These are phyloP conservation scores for Drosophila mojavensis DNA, from an alignment of 1,140 invertebrate genomes.

Conservation along the genomic window DNA sequence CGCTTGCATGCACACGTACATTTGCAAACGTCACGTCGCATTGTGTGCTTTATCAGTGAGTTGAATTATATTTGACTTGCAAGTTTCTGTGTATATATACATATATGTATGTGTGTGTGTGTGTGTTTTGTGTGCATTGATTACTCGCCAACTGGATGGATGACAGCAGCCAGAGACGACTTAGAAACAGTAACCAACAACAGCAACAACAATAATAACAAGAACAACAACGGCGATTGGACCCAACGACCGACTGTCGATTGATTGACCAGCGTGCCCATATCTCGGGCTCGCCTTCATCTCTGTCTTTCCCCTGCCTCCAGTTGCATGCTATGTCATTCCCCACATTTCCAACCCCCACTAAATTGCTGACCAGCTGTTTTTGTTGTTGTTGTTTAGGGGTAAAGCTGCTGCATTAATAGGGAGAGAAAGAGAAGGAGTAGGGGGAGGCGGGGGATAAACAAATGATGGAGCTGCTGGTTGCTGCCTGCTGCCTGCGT, in stretches of 20 bases:
- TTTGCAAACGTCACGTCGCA: slow-evolving; percentile 32
- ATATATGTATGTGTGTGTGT: neutral
- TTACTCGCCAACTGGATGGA: slow-evolving; percentile 36
- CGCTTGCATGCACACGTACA: slow-evolving; percentile 12
- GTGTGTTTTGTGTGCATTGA: slow-evolving; percentile 35
- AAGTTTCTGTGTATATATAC: neutral
- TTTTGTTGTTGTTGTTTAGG: neutral
- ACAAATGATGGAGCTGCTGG: slow-evolving; percentile 13
- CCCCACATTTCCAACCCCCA: slow-evolving; percentile 13
- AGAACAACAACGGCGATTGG: slow-evolving; percentile 15
- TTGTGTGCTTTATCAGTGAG: slow-evolving; percentile 45
- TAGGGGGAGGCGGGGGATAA: neutral
- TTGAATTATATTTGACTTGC: slow-evolving; percentile 21
- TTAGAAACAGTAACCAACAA: slow-evolving; percentile 32
- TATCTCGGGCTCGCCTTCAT: neutral
- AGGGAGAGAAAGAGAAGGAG: neutral
- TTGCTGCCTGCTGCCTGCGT: neutral
- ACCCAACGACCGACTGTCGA: slow-evolving; percentile 16
- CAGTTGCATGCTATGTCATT: neutral
- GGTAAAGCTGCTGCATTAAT: neutral
- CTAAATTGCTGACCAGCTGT: slow-evolving; percentile 24
- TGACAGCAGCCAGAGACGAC: slow-evolving; percentile 21
- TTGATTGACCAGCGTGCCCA: slow-evolving; percentile 31
- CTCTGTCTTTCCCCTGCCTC: neutral
- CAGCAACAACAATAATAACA: slow-evolving; percentile 17